phyloP scores from a whole-genome alignment of 2,888 invertebrate species.

The Octodonta nipae region DNA sequence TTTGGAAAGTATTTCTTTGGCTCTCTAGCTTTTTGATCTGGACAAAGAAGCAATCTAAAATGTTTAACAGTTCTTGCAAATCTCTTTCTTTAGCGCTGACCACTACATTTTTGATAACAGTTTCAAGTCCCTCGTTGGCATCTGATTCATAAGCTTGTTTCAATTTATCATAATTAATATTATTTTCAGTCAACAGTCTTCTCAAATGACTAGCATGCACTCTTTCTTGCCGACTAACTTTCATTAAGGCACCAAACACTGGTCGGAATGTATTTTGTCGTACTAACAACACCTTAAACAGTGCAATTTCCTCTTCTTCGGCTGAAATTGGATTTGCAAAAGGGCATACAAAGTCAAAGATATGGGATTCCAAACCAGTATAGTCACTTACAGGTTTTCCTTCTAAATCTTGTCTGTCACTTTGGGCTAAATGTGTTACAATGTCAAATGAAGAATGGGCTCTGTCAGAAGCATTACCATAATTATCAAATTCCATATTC shows the following conservation, averaged over 20 bases:
- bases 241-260: constrained; percentile 51
- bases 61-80: constrained; percentile 55
- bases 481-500: constrained; percentile 37
- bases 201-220: constrained; percentile 64
- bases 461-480: constrained; percentile 46
- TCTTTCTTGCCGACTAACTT: constrained; percentile 50
- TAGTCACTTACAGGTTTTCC: constrained; percentile 39
- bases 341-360: constrained; percentile 49
- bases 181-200: constrained; percentile 61
- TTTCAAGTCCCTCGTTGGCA: constrained; percentile 39
- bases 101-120: constrained; percentile 29
- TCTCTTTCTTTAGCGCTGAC: constrained; percentile 55
- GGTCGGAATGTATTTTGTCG: constrained; percentile 54
- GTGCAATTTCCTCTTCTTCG: constrained; percentile 55
- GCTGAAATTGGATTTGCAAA: constrained; percentile 53
- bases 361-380: constrained; percentile 34
- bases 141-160: constrained; percentile 46
- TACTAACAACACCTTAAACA: constrained; percentile 53
- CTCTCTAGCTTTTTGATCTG: constrained; percentile 51
- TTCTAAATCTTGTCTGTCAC: constrained; percentile 38
- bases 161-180: constrained; percentile 56
- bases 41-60: constrained; percentile 69
- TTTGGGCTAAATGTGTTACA: constrained; percentile 54
- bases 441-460: constrained; percentile 60
- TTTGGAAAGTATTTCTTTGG: constrained; percentile 32